Percentiles rank a stretch among this genome's conserved stretches.
Evolutionary conservation across 53 echinoderm and acorn worm genomes (phyloP).

Genomic region (Temnopleurus reevesii): DNA sequence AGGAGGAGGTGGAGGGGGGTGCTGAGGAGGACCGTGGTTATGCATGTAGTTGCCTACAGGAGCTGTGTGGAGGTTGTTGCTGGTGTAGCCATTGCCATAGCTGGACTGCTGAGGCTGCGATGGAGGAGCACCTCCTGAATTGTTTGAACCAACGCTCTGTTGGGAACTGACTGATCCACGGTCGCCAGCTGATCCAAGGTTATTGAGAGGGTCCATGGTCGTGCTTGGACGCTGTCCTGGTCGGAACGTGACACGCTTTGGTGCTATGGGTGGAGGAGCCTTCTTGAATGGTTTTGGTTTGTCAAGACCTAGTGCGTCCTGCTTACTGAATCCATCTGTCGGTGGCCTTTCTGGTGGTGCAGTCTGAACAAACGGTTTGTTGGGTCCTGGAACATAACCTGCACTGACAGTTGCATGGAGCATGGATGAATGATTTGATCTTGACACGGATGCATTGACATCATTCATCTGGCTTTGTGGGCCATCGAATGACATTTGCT

Average conservation of each 20-base stretch:
- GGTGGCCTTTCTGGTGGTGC: slow-evolving; percentile 52
- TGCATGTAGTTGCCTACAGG: slow-evolving; percentile 36
- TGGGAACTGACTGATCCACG: slow-evolving; percentile 49
- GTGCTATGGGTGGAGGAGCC: slow-evolving; percentile 72
- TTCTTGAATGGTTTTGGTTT: slow-evolving; percentile 65
- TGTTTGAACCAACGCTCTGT: slow-evolving; percentile 47
- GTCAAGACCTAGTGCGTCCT: not conserved
- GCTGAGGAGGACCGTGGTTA: slow-evolving; percentile 53
- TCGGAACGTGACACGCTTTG: slow-evolving; percentile 68
- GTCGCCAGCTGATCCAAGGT: slow-evolving; percentile 35
- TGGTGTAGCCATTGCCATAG: slow-evolving; percentile 49
- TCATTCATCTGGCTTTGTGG: slow-evolving; percentile 36
- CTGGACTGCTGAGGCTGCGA: slow-evolving; percentile 14
- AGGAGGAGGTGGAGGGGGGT: slow-evolving; percentile 51
- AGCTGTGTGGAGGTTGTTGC: slow-evolving; percentile 45
- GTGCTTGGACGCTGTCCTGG: slow-evolving; percentile 36
- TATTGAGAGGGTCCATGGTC: slow-evolving; percentile 1
- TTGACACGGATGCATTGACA: not conserved
- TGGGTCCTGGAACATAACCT: slow-evolving; percentile 73
- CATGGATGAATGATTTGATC: not conserved
- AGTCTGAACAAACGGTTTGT: slow-evolving; percentile 45
- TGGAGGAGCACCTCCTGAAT: slow-evolving; percentile 32
- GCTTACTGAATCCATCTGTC: slow-evolving; percentile 50
- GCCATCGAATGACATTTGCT: slow-evolving; percentile 68
- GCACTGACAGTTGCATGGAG: slow-evolving; percentile 6